Evolutionary conservation across 2,797 vertebrate species (phyloP).

Genomic region (Hydrophis major): DNA sequence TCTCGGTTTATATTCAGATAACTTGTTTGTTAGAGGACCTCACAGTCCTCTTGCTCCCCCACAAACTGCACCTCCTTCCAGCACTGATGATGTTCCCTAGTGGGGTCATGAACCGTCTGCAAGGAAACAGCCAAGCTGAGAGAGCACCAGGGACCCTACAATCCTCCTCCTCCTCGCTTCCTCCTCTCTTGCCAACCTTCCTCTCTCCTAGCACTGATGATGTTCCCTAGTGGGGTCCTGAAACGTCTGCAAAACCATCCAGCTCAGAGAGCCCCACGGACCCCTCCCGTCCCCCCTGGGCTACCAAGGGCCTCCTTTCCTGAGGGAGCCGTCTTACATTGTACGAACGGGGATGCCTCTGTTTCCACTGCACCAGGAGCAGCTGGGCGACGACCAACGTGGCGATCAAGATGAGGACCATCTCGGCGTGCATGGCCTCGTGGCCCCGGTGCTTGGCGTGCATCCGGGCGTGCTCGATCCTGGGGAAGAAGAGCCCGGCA

Average conservation of each 20-base stretch:
- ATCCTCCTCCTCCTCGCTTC: no score
- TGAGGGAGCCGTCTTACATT: constrained; percentile 79
- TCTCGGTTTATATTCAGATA: background rate
- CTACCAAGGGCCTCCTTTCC: no score
- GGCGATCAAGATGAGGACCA: constrained; percentile 98
- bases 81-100: background rate
- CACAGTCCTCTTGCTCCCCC: background rate
- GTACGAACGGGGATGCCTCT: constrained; percentile 94
- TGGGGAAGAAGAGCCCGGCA: constrained; percentile 50
- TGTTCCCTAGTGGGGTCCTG: background rate
- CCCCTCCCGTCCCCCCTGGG: no score
- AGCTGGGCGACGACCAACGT: constrained; percentile 94
- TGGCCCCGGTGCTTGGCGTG: constrained; percentile 97
- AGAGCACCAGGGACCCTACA: no score
- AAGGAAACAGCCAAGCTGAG: background rate
- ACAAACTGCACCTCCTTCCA: no score
- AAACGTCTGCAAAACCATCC: background rate
- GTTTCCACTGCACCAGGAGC: constrained; percentile 97
- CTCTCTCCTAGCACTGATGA: background rate
- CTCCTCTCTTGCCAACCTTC: background rate
- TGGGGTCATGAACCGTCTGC: background rate
- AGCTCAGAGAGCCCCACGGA: background rate
- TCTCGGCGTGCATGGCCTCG: constrained; percentile 98
- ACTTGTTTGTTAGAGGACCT: background rate
- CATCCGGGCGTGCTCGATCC: constrained; percentile 95